Evolutionary conservation across 2,113 vertebrate species (phyloP).

Genomic region (Sprattus sprattus): DNA sequence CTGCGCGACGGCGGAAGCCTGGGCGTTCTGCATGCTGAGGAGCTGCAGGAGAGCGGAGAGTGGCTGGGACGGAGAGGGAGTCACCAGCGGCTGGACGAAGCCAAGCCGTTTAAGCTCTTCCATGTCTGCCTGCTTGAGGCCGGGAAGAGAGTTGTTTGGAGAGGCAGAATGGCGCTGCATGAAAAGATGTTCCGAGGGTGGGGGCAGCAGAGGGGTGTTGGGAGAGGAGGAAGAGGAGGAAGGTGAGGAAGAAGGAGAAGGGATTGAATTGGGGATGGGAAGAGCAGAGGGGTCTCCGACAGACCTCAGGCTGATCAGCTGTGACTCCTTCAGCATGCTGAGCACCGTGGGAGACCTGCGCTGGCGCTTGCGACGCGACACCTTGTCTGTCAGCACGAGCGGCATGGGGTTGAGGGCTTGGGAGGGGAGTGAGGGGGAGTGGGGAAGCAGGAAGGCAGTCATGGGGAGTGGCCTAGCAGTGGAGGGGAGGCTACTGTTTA

Average conservation of each 20-base stretch:
- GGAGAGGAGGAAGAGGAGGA: background rate
- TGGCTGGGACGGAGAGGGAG: constrained; percentile 58
- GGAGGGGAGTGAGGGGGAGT: constrained; percentile 61
- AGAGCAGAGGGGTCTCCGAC: constrained; percentile 21
- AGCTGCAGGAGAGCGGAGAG: constrained; percentile 69
- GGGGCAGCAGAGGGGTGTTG: background rate
- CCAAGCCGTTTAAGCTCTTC: constrained; percentile 37
- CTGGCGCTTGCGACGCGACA: constrained; percentile 48
- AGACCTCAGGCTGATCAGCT: constrained; percentile 34
- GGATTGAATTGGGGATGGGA: background rate
- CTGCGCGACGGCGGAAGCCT: constrained; percentile 48
- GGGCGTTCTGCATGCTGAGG: constrained; percentile 60
- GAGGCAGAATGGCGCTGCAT: background rate
- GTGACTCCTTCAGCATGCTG: constrained; percentile 67
- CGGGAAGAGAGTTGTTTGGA: constrained; percentile 15
- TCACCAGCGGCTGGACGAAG: constrained; percentile 28
- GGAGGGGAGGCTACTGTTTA: constrained; percentile 73
- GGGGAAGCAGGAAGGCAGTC: constrained; percentile 60
- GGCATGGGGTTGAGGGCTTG: constrained; percentile 43
- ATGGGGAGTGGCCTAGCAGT: constrained; percentile 56
- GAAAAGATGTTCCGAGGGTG: constrained; percentile 27
- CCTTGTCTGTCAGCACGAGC: constrained; percentile 43
- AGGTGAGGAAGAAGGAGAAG: constrained; percentile 26
- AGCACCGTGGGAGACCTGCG: constrained; percentile 68
- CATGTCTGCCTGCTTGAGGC: constrained; percentile 30